These are phyloP conservation scores for Biston betularia DNA, from an alignment of 2,888 invertebrate genomes.

Conservation along the genomic window DNA sequence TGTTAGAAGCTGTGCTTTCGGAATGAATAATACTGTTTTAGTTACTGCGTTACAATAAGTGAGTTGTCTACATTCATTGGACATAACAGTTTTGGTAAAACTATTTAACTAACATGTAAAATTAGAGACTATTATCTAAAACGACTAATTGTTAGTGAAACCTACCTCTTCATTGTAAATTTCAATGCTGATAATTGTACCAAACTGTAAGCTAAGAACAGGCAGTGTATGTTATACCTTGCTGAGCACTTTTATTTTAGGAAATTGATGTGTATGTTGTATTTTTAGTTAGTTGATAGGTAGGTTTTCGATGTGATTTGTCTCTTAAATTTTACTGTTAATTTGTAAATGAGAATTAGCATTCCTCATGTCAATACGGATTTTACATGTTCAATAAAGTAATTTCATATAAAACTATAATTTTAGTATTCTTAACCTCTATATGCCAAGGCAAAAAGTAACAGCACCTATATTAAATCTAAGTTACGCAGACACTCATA, in stretches of 20 bases:
- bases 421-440: conserved; percentile 55
- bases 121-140: conserved; percentile 77
- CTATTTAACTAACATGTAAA: conserved; percentile 76
- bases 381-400: conserved; percentile 87
- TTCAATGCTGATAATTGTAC: conserved; percentile 83
- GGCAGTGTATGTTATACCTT: conserved; percentile 51
- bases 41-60: conserved; percentile 61
- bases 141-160: conserved; percentile 79
- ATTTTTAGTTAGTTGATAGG: conserved; percentile 85
- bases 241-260: conserved; percentile 59
- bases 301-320: conserved; percentile 86
- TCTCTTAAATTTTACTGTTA: conserved; percentile 86
- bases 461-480: too few species aligned
- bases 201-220: conserved; percentile 78
- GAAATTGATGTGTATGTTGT: conserved; percentile 75
- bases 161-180: conserved; percentile 85
- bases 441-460: too few species aligned
- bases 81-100: conserved; percentile 79
- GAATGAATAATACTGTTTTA: conserved; percentile 64
- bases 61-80: conserved; percentile 61
- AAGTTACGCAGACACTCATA: too few species aligned
- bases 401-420: conserved; percentile 81
- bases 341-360: conserved; percentile 86
- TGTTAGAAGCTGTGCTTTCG: conserved; percentile 77
- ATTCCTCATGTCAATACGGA: conserved; percentile 87